Evolutionary conservation across 1,140 invertebrate species (phyloP).

Genomic region (Chironomus tepperi): DNA sequence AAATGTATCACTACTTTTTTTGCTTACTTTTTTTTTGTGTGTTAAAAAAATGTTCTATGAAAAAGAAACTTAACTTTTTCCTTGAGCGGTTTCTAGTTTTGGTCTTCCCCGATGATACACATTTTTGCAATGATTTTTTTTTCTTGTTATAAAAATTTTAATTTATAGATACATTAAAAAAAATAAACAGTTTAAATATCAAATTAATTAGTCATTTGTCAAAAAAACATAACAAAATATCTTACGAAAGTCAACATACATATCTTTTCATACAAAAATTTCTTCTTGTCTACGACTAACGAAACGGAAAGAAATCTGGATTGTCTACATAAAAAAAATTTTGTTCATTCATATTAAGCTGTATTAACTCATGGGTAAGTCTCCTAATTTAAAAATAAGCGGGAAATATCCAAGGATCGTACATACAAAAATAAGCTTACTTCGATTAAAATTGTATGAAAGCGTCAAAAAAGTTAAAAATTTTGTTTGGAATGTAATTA

Average conservation of each 20-base stretch:
- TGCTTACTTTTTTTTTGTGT: not conserved
- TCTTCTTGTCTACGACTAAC: no score
- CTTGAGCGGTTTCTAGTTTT: not conserved
- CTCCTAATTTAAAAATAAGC: no score
- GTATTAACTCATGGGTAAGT: no score
- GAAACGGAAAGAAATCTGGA: no score
- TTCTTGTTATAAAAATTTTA: not conserved
- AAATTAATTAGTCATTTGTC: no score
- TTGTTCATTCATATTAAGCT: no score
- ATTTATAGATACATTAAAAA: not conserved
- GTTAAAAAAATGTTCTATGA: not conserved
- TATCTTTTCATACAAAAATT: not conserved
- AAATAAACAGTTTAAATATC: not conserved
- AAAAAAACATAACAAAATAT: slow-evolving; percentile 15
- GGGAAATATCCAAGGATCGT: no score
- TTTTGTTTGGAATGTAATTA: no score
- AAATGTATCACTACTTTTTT: not conserved
- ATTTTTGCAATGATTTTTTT: slow-evolving; percentile 9
- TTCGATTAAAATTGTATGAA: no score
- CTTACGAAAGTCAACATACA: slow-evolving; percentile 1
- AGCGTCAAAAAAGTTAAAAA: no score
- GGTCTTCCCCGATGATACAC: slow-evolving; percentile 5
- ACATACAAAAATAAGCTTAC: no score
- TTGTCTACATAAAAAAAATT: no score
- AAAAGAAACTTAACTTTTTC: not conserved